These are phyloP conservation scores for Drosophila kohkoa DNA, from an alignment of 1,140 invertebrate species.

Conservation along the genomic window DNA sequence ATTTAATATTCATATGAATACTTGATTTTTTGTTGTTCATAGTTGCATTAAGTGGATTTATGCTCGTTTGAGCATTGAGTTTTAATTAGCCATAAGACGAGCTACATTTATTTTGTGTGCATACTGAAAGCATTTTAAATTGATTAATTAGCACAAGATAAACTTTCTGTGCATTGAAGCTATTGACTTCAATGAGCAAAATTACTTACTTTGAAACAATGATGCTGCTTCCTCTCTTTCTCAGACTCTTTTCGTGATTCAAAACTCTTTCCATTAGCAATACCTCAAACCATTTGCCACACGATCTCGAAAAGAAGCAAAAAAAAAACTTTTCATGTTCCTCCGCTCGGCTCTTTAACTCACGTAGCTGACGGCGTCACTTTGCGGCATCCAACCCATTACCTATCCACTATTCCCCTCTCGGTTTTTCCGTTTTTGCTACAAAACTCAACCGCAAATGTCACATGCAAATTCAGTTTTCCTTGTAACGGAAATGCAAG, in stretches of 20 bases:
- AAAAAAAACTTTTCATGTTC: slow-evolving; percentile 18
- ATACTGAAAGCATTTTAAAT: background rate
- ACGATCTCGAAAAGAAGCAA: background rate
- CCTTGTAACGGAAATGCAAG: slow-evolving; percentile 72
- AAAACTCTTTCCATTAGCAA: slow-evolving; percentile 15
- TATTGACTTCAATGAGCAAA: slow-evolving; percentile 2
- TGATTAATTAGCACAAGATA: slow-evolving; percentile 6
- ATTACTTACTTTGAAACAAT: slow-evolving; percentile 16
- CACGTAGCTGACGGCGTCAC: slow-evolving; percentile 29
- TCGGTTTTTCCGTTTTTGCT: background rate
- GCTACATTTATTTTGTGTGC: background rate
- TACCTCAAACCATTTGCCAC: slow-evolving; percentile 15
- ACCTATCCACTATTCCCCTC: background rate
- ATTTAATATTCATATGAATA: slow-evolving; percentile 23
- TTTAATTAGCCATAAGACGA: slow-evolving; percentile 1
- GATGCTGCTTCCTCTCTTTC: background rate
- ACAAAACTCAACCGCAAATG: slow-evolving; percentile 58
- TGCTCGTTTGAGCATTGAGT: slow-evolving; percentile 2
- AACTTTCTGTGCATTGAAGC: background rate
- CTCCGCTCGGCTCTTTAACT: slow-evolving; percentile 28
- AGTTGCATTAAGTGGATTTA: background rate
- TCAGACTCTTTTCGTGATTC: background rate
- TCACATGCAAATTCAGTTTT: slow-evolving; percentile 69
- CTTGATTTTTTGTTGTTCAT: background rate
- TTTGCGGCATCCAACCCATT: background rate